phyloP scores from a whole-genome alignment of 2,113 vertebrate genomes.

The Oreochromis spilurus region DNA sequence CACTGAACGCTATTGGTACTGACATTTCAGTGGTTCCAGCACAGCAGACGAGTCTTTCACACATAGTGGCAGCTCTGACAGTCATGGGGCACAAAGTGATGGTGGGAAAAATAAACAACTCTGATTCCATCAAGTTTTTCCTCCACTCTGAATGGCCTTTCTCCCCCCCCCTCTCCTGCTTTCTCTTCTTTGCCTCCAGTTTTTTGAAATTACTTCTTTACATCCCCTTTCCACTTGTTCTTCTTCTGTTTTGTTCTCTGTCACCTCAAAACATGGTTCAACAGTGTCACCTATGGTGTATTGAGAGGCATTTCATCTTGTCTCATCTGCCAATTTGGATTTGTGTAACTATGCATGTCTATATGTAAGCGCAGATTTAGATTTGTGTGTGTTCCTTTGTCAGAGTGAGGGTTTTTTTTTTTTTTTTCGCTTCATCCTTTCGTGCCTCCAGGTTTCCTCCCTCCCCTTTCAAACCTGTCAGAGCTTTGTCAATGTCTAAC shows the following conservation, averaged over 20 bases:
- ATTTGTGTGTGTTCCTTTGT: background rate
- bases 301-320: slow-evolving; percentile 39
- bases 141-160: background rate
- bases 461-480: background rate
- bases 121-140: background rate
- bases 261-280: slow-evolving; percentile 39
- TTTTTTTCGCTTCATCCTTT: background rate
- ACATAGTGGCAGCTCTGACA: slow-evolving; percentile 15
- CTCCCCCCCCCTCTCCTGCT: background rate
- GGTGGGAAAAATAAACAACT: slow-evolving; percentile 16
- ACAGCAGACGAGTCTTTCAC: background rate
- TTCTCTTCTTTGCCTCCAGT: background rate
- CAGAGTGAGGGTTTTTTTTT: background rate
- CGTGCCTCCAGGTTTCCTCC: background rate
- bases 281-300: slow-evolving; percentile 52
- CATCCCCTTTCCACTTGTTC: background rate
- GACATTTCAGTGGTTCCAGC: background rate
- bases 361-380: background rate
- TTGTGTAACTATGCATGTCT: background rate
- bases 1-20: slow-evolving; percentile 39
- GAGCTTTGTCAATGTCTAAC: slow-evolving; percentile 41
- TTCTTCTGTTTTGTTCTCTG: background rate
- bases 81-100: background rate
- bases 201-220: background rate
- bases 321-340: background rate